Conservation (phyloP, 2,797 vertebrate genomes). For the Catharus ustulatus region DNA sequence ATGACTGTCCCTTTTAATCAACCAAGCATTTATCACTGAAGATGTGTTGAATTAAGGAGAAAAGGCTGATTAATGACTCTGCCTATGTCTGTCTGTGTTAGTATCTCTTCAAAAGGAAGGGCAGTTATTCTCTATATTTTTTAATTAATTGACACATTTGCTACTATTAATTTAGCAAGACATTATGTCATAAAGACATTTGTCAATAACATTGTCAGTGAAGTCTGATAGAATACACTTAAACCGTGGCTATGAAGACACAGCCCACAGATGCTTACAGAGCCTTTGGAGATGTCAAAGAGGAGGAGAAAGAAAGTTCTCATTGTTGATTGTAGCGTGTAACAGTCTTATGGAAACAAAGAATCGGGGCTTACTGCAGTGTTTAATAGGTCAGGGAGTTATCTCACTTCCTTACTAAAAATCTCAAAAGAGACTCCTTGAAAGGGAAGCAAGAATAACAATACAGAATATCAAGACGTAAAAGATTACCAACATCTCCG, state of each 20-base stretch:
- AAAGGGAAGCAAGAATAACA: neutral
- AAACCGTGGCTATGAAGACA: neutral
- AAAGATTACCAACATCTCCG: neutral
- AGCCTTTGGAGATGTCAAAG: neutral
- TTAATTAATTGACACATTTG: neutral
- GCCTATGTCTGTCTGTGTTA: neutral
- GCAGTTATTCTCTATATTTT: neutral
- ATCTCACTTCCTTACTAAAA: neutral
- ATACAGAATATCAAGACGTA: neutral
- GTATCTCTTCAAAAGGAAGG: neutral
- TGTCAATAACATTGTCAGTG: neutral
- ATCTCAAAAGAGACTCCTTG: neutral
- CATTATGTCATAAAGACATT: constrained; percentile 28
- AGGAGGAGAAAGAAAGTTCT: neutral
- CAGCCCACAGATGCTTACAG: neutral
- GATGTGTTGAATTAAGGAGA: neutral
- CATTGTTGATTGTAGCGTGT: neutral
- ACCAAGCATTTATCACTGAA: neutral
- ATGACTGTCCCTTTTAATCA: constrained; percentile 25
- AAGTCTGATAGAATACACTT: neutral
- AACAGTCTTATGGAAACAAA: neutral
- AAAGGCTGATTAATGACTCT: constrained; percentile 23
- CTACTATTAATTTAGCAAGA: constrained; percentile 8
- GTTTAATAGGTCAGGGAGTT: neutral
- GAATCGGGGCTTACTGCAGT: neutral